Conservation (phyloP, 2,888 invertebrate species). For the Epinotia bilunana region DNA sequence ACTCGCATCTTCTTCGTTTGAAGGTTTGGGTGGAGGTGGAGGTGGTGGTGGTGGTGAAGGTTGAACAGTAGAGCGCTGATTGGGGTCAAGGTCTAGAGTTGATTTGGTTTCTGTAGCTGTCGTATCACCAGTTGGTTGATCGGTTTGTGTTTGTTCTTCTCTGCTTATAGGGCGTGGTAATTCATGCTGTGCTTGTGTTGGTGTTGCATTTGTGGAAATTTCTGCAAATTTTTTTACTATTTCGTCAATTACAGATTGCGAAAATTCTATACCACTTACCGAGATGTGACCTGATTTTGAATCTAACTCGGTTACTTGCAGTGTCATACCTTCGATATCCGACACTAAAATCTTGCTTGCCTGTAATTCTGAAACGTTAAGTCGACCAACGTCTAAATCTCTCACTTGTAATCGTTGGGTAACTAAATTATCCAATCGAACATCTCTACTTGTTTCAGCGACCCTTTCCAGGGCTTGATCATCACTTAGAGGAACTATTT, state of each 20-base stretch:
- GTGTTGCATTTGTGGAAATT: constrained; percentile 65
- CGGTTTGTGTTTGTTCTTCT: constrained; percentile 78
- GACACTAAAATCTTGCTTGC: constrained; percentile 92
- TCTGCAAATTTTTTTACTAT: constrained; percentile 84
- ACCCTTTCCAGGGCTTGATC: constrained; percentile 70
- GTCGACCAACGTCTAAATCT: constrained; percentile 91
- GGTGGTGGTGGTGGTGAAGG: constrained; percentile 48
- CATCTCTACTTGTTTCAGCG: constrained; percentile 66
- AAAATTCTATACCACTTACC: constrained; percentile 87
- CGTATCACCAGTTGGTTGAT: constrained; percentile 52
- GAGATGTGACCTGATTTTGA: constrained; percentile 88
- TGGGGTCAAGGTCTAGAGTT: constrained; percentile 33
- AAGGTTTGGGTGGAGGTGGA: constrained; percentile 53
- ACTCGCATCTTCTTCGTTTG: constrained; percentile 59
- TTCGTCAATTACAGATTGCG: constrained; percentile 87
- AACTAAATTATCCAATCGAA: constrained; percentile 76
- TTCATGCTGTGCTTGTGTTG: constrained; percentile 55
- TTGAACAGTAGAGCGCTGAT: constrained; percentile 41
- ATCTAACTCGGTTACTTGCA: constrained; percentile 89
- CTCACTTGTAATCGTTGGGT: constrained; percentile 88
- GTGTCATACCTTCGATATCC: constrained; percentile 90
- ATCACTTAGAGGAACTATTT: constrained; percentile 53
- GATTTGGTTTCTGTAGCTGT: constrained; percentile 49
- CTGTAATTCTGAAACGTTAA: constrained; percentile 91
- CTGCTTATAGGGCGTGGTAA: constrained; percentile 64